Percentiles rank a stretch among this genome's conserved stretches.
Conservation (phyloP, 1,140 invertebrate genomes). For the Achroia grisella region DNA sequence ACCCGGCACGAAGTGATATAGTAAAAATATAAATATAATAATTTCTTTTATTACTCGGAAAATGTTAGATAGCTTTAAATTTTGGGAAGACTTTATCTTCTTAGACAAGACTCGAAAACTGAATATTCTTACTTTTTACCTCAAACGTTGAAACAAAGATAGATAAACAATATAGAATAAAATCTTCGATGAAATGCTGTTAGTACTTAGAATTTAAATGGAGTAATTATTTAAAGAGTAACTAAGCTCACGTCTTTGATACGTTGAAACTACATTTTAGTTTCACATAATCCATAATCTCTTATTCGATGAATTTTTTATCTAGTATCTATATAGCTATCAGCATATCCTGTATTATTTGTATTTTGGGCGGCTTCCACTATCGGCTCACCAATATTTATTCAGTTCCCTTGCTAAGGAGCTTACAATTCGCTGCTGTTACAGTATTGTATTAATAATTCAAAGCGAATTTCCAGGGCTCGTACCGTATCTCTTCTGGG, state of each 20-base stretch:
- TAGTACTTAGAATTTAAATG: too few relatives aligned
- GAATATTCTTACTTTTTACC: not conserved
- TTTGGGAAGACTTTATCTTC: not conserved
- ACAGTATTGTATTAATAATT: conserved; percentile 65
- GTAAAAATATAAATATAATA: too few relatives aligned
- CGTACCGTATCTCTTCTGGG: conserved; percentile 48
- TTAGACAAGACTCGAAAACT: not conserved
- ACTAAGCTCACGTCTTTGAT: too few relatives aligned
- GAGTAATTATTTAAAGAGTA: not conserved
- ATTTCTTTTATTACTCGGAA: too few relatives aligned
- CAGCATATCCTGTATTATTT: conserved; percentile 18
- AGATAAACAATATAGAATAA: too few relatives aligned
- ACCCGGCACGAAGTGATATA: too few relatives aligned
- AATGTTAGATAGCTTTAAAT: not conserved
- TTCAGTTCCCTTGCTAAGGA: conserved; percentile 56
- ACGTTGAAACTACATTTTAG: too few relatives aligned
- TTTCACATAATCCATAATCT: not conserved
- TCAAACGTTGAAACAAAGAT: not conserved
- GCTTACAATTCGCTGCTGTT: conserved; percentile 57
- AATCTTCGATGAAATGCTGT: too few relatives aligned
- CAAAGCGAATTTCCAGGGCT: conserved; percentile 46
- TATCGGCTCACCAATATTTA: conserved; percentile 58
- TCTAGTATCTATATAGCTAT: conserved; percentile 7
- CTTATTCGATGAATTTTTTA: not conserved
- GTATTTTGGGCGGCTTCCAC: conserved; percentile 24